Percentiles rank a stretch among this genome's conserved stretches.
These are phyloP conservation scores for Gorsachius magnificus DNA, from an alignment of 2,797 vertebrate genomes.

Conservation along the genomic window DNA sequence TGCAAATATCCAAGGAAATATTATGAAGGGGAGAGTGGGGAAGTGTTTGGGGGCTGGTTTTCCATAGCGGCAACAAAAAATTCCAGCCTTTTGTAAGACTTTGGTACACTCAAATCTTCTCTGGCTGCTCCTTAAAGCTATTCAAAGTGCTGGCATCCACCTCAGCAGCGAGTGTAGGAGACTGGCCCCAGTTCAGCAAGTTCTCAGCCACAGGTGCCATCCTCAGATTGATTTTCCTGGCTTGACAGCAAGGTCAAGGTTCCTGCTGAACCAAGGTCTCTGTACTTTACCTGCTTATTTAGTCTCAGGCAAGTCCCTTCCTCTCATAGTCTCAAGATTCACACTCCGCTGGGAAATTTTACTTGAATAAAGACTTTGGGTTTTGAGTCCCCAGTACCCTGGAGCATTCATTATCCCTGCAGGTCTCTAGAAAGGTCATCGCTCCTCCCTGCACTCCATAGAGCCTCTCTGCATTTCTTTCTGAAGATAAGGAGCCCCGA, in stretches of 20 bases:
- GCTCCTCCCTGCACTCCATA: neutral
- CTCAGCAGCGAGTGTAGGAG: fast-evolving
- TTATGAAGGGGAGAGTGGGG: neutral
- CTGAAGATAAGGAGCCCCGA: neutral
- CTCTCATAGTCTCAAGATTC: neutral
- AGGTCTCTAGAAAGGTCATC: neutral
- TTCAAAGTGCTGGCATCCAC: neutral
- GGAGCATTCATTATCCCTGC: neutral
- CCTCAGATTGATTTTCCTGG: neutral
- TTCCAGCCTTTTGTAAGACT: neutral
- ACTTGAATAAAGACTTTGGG: neutral
- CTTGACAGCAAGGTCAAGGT: neutral
- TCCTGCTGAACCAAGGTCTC: neutral
- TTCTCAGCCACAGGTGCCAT: neutral
- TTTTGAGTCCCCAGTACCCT: fast-evolving
- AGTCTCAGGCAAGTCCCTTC: neutral
- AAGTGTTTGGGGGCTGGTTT: neutral
- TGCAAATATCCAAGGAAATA: neutral
- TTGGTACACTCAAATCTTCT: neutral
- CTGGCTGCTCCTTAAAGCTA: neutral
- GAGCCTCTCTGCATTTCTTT: neutral
- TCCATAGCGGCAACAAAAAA: neutral
- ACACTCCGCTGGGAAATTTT: neutral
- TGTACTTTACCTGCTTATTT: neutral
- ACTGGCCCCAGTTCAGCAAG: neutral